phyloP scores from a whole-genome alignment of 2,797 vertebrate genomes.

The Myotis planiceps region DNA sequence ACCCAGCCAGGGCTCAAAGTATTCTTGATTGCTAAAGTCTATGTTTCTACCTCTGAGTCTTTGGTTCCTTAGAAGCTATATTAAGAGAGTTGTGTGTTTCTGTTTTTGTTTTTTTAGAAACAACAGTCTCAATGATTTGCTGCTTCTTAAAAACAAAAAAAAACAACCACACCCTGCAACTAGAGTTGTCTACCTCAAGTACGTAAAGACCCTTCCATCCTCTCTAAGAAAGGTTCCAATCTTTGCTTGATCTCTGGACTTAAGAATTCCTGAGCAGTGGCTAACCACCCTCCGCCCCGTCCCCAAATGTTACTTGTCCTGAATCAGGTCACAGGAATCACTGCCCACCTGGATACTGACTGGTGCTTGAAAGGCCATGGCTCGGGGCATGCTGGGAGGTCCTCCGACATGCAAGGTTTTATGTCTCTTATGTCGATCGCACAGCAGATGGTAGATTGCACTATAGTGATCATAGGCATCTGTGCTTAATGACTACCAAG shows the following conservation, averaged over 20 bases:
- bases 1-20: background rate
- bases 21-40: background rate
- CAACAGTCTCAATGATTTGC: background rate
- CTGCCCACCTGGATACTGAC: constrained; percentile 91
- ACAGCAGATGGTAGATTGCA: constrained; percentile 98
- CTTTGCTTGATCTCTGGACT: background rate
- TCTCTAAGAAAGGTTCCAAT: constrained; percentile 25
- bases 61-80: background rate
- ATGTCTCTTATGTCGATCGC: constrained; percentile 95
- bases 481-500: constrained; percentile 92
- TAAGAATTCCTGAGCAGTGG: background rate
- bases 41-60: background rate
- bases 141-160: constrained; percentile 40
- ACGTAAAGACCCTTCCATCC: background rate
- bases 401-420: constrained; percentile 93
- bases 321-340: background rate
- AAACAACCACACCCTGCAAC: background rate
- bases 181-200: background rate
- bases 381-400: constrained; percentile 90
- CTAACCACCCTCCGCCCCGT: background rate
- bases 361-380: constrained; percentile 90
- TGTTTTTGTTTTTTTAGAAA: constrained; percentile 5
- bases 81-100: constrained; percentile 4
- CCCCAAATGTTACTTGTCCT: background rate
- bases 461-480: constrained; percentile 99